These are phyloP conservation scores for Ochropleura plecta DNA, from an alignment of 2,888 invertebrate species.

Conservation along the genomic window DNA sequence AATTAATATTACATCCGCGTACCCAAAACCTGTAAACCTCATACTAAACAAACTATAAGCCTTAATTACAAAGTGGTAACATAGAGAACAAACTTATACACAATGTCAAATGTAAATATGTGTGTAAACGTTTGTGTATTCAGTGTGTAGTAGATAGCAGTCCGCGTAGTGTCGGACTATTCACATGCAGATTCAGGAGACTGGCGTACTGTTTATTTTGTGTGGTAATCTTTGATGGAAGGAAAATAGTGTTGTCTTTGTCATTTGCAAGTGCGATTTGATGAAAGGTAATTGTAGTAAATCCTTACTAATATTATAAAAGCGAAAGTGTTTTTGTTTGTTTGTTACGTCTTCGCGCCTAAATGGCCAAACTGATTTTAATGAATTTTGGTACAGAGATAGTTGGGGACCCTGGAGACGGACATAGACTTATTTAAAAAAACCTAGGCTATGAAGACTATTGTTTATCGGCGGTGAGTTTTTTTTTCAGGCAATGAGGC, in stretches of 20 bases:
- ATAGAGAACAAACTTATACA: conserved; percentile 35
- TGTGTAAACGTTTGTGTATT: conserved; percentile 47
- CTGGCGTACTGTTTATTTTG: conserved; percentile 44
- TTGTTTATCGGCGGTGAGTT: too few relatives aligned
- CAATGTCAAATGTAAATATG: conserved; percentile 56
- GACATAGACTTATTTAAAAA: too few relatives aligned
- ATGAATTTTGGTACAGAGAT: too few relatives aligned
- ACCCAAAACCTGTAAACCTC: conserved; percentile 35
- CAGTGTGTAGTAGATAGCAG: conserved; percentile 30
- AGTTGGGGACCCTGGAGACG: too few relatives aligned
- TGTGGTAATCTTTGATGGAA: conserved; percentile 45
- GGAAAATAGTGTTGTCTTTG: conserved; percentile 24
- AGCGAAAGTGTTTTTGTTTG: too few relatives aligned
- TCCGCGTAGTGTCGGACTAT: conserved; percentile 34
- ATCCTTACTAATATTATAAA: too few relatives aligned
- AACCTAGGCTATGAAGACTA: too few relatives aligned
- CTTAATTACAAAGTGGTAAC: conserved; percentile 46
- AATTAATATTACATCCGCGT: conserved; percentile 36
- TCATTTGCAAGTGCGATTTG: conserved; percentile 25
- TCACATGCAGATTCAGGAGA: conserved; percentile 51
- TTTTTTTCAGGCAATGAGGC: too few relatives aligned
- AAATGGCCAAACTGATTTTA: too few relatives aligned
- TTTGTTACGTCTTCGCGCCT: too few relatives aligned
- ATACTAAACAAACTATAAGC: conserved; percentile 32
- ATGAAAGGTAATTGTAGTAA: background rate